These are phyloP conservation scores for Orcinus orca DNA, from an alignment of 2,113 vertebrate species.

Conservation along the genomic window DNA sequence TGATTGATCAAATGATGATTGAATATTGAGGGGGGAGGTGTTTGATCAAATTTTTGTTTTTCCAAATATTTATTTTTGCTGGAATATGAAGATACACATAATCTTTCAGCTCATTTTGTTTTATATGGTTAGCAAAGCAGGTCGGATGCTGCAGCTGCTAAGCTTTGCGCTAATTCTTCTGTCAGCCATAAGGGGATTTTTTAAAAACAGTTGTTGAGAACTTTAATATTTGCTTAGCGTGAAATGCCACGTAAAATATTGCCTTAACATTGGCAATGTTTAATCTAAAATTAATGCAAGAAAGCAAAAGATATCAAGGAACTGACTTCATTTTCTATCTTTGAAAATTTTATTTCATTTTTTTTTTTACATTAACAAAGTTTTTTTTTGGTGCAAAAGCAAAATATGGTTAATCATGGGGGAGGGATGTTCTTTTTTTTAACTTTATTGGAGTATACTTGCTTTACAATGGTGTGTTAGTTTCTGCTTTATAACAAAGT, in stretches of 20 bases:
- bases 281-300: conserved; percentile 22
- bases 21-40: background rate
- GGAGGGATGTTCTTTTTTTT: too few species aligned
- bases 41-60: background rate
- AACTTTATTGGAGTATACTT: too few species aligned
- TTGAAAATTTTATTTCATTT: too few species aligned
- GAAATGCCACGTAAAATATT: background rate
- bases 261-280: background rate
- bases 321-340: background rate
- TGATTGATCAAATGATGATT: background rate
- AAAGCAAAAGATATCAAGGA: background rate
- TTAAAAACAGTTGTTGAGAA: background rate
- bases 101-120: background rate
- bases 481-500: too few species aligned
- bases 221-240: background rate
- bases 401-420: too few species aligned
- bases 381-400: too few species aligned
- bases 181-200: background rate
- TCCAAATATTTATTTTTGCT: background rate
- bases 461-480: too few species aligned
- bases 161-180: background rate
- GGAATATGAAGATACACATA: background rate
- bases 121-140: background rate
- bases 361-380: too few species aligned
- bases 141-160: background rate